phyloP scores from a whole-genome alignment of 2,113 vertebrate genomes.

The Sceloporus tristichus region DNA sequence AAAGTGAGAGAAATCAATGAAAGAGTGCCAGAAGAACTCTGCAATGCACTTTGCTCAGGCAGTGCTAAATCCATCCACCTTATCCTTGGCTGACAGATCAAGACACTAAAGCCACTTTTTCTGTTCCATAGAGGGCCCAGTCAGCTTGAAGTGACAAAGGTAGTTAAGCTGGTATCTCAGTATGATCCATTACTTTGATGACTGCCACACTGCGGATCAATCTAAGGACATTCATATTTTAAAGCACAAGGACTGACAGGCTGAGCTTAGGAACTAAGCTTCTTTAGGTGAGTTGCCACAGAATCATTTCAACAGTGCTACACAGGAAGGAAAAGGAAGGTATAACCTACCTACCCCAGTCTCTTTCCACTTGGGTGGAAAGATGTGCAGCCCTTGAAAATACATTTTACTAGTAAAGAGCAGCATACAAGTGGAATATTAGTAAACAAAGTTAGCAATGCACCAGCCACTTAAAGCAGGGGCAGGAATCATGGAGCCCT shows the following conservation, averaged over 20 bases:
- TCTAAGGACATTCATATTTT: conserved; percentile 25
- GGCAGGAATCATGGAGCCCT: not conserved
- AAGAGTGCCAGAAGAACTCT: conserved; percentile 10
- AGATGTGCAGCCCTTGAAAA: not conserved
- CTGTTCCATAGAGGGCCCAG: conserved; percentile 19
- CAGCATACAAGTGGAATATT: not conserved
- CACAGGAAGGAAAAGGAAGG: not conserved
- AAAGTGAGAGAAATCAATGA: conserved; percentile 11
- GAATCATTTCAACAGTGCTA: not conserved
- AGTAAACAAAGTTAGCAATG: not conserved
- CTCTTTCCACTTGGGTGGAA: not conserved
- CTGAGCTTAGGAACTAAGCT: conserved; percentile 21
- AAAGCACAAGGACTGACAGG: conserved; percentile 23
- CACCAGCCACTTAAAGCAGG: not conserved
- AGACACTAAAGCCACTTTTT: conserved; percentile 25
- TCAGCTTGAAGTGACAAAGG: conserved; percentile 23
- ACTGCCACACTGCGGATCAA: conserved; percentile 24
- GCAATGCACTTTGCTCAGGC: conserved; percentile 10
- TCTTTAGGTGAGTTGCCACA: conserved; percentile 2
- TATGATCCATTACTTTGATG: conserved; percentile 23
- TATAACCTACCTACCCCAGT: not conserved
- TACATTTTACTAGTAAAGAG: not conserved
- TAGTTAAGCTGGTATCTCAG: conserved; percentile 13
- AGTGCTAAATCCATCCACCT: conserved; percentile 6
- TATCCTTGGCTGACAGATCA: conserved; percentile 20